Percentiles rank a stretch among this genome's conserved stretches.
phyloP scores from a whole-genome alignment of 2,797 vertebrate species.

The Phoebastria nigripes region DNA sequence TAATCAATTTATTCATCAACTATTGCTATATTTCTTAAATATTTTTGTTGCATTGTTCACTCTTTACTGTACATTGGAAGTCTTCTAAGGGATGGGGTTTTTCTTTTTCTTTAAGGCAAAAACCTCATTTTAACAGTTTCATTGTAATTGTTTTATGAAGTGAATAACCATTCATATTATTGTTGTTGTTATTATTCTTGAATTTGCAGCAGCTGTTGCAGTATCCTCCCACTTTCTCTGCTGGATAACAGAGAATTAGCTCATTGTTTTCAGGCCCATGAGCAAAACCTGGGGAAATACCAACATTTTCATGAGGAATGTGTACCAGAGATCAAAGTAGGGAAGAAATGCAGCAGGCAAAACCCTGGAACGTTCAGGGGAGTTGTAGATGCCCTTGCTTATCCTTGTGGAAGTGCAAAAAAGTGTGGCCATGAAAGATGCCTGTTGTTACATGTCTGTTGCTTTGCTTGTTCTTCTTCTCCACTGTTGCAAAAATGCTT shows the following conservation, averaged over 20 bases:
- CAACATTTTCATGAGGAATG: neutral
- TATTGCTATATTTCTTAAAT: neutral
- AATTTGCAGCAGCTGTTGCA: neutral
- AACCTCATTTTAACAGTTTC: neutral
- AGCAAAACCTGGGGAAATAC: neutral
- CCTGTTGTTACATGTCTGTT: neutral
- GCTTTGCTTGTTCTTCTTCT: slow-evolving; percentile 27
- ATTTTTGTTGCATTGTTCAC: neutral
- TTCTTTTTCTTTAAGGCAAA: neutral
- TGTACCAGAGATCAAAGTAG: neutral
- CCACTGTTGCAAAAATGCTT: neutral
- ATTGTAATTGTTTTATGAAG: neutral
- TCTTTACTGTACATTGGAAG: neutral
- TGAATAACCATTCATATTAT: neutral
- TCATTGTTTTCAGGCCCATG: neutral
- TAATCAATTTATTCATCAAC: neutral
- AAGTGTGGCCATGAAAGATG: neutral
- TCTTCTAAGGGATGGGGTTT: neutral
- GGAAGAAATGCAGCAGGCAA: neutral
- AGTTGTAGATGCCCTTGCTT: neutral
- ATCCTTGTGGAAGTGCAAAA: neutral
- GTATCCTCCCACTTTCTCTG: neutral
- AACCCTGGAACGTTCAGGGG: neutral
- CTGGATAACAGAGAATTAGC: neutral
- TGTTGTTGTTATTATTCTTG: neutral